Evolutionary conservation across 2,888 invertebrate genomes (phyloP).

Genomic region (Clistopyga incitator): DNA sequence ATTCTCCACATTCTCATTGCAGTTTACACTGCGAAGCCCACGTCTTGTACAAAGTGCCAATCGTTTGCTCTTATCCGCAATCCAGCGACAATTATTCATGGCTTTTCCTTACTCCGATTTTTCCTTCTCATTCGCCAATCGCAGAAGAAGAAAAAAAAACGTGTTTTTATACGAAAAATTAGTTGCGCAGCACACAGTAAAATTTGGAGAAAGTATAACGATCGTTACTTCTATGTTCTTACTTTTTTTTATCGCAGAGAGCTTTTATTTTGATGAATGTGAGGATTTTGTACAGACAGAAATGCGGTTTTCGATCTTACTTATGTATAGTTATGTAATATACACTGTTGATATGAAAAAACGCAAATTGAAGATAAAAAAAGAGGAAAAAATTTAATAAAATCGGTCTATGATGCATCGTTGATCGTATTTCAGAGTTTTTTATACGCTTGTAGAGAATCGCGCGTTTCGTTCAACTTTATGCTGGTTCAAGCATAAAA

Average conservation of each 20-base stretch:
- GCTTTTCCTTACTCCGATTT: background rate
- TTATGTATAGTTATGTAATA: slow-evolving; percentile 64
- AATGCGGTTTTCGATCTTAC: slow-evolving; percentile 60
- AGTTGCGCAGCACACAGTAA: slow-evolving; percentile 32
- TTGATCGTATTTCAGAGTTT: slow-evolving; percentile 43
- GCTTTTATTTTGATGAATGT: slow-evolving; percentile 21
- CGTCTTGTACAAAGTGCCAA: slow-evolving; percentile 63
- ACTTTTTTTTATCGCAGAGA: slow-evolving; percentile 14
- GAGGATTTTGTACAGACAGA: slow-evolving; percentile 59
- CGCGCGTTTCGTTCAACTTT: slow-evolving; percentile 1
- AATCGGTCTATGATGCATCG: slow-evolving; percentile 52
- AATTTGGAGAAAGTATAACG: slow-evolving; percentile 29
- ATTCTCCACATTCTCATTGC: slow-evolving; percentile 15
- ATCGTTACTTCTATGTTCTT: slow-evolving; percentile 25
- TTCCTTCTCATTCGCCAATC: slow-evolving; percentile 19
- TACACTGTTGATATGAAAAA: slow-evolving; percentile 51
- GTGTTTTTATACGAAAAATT: slow-evolving; percentile 57
- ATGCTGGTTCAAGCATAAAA: slow-evolving; percentile 16
- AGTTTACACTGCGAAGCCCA: background rate
- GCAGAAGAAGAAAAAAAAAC: background rate
- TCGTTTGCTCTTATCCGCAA: slow-evolving; percentile 45
- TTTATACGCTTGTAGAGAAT: background rate
- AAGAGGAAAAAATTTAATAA: slow-evolving; percentile 22
- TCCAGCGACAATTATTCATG: slow-evolving; percentile 24
- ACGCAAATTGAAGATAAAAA: slow-evolving; percentile 32